A percentile compares a stretch with the other conserved stretches of the same genome.
Evolutionary conservation across 2,113 vertebrate genomes (phyloP).

Genomic region (Hippocampus guttulatus): DNA sequence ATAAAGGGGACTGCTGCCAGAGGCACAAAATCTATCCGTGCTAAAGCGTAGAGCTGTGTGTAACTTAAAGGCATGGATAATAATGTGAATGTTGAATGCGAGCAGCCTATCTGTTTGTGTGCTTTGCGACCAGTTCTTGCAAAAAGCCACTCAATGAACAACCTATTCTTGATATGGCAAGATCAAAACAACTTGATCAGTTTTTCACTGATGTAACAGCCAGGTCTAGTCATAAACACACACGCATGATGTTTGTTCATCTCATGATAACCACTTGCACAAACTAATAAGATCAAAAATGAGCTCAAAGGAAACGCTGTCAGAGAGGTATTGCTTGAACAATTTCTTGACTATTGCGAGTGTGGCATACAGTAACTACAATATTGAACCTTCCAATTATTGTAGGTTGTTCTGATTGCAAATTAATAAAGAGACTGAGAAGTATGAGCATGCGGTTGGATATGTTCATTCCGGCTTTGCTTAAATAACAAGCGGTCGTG

Average conservation of each 20-base stretch:
- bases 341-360: neutral
- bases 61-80: slow-evolving; percentile 17
- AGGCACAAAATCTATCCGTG: slow-evolving; percentile 21
- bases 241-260: neutral
- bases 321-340: too few species aligned
- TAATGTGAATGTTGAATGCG: slow-evolving; percentile 16
- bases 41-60: slow-evolving; percentile 25
- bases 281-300: neutral
- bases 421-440: neutral
- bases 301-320: neutral
- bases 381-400: neutral
- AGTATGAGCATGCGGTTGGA: too few species aligned
- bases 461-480: neutral
- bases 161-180: neutral
- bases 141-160: slow-evolving; percentile 27
- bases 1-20: slow-evolving; percentile 20
- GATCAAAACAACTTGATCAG: slow-evolving; percentile 11
- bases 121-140: slow-evolving; percentile 16
- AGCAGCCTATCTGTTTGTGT: slow-evolving; percentile 18
- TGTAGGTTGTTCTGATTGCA: too few species aligned
- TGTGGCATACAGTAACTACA: neutral
- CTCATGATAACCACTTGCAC: neutral
- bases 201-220: neutral
- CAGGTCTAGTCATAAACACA: too few species aligned
- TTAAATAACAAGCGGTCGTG: neutral